Conservation (phyloP, 1,140 invertebrate genomes). For the Drosophila jambulina region DNA sequence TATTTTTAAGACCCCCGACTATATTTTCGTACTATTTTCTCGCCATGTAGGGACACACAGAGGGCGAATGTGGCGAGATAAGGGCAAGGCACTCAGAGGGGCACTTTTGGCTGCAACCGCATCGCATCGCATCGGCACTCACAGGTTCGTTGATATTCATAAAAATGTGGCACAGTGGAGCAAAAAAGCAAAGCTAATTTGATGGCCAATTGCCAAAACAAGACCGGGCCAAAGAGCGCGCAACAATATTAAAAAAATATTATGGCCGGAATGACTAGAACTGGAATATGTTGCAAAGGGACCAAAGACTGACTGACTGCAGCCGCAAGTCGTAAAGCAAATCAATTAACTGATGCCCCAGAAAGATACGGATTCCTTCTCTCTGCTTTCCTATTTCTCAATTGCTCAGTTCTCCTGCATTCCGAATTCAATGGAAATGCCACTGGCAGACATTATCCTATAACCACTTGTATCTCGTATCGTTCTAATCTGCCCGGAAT, state of each 20-base stretch:
- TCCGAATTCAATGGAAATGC: slow-evolving; percentile 8
- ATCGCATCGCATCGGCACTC: slow-evolving; percentile 49
- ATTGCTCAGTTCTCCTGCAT: neutral
- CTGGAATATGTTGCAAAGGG: slow-evolving; percentile 31
- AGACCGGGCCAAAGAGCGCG: slow-evolving; percentile 32
- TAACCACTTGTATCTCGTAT: slow-evolving; percentile 6
- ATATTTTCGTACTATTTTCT: slow-evolving; percentile 1
- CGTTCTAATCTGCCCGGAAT: slow-evolving; percentile 30
- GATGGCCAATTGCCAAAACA: slow-evolving; percentile 77
- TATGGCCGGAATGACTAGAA: slow-evolving; percentile 36
- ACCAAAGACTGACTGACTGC: slow-evolving; percentile 38
- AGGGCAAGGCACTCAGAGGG: slow-evolving; percentile 12
- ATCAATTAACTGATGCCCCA: slow-evolving; percentile 75
- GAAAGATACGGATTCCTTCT: slow-evolving; percentile 34
- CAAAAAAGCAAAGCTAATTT: slow-evolving; percentile 76
- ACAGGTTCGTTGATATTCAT: slow-evolving; percentile 76
- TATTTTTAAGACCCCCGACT: neutral
- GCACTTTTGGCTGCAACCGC: slow-evolving; percentile 46
- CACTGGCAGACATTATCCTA: slow-evolving; percentile 23
- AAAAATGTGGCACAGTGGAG: slow-evolving; percentile 81
- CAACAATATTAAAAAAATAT: slow-evolving; percentile 81
- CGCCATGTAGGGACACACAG: slow-evolving; percentile 6
- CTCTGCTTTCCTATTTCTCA: neutral
- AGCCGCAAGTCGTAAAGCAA: slow-evolving; percentile 74
- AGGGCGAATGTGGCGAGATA: neutral